phyloP scores from a whole-genome alignment of 1,140 invertebrate species.

The Diploscapter pachys region DNA sequence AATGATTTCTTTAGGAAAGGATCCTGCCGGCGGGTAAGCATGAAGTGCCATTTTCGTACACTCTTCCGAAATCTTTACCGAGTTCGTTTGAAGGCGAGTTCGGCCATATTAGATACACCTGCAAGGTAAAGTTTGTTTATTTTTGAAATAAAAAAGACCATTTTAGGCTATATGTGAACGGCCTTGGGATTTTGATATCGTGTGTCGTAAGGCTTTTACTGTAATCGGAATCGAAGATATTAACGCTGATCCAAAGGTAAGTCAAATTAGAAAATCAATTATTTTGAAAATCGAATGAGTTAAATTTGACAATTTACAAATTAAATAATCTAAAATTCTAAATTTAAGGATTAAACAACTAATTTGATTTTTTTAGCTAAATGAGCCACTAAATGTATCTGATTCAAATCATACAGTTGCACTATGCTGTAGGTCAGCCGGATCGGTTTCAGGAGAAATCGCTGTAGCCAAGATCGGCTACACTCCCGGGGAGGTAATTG shows the following conservation, averaged over 20 bases:
- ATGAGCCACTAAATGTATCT: constrained; percentile 41
- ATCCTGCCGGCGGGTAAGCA: constrained; percentile 50
- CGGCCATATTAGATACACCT: constrained; percentile 57
- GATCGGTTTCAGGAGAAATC: constrained; percentile 45
- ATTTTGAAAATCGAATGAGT: too few relatives aligned
- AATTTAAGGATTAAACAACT: too few relatives aligned
- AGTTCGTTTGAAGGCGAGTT: constrained; percentile 58
- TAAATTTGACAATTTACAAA: too few relatives aligned
- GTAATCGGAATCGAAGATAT: constrained; percentile 58
- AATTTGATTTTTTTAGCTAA: constrained; percentile 40
- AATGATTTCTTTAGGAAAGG: constrained; percentile 43
- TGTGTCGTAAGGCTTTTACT: constrained; percentile 48
- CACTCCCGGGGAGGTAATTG: constrained; percentile 53
- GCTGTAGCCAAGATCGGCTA: constrained; percentile 46
- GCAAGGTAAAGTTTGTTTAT: constrained; percentile 21
- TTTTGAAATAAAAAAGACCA: neutral
- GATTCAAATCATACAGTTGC: constrained; percentile 49
- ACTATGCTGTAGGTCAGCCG: constrained; percentile 52
- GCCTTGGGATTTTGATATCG: constrained; percentile 59
- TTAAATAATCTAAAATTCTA: too few relatives aligned
- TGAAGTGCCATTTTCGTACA: constrained; percentile 59
- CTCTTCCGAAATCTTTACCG: constrained; percentile 54
- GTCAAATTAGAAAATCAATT: constrained; percentile 1
- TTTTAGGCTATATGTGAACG: constrained; percentile 49
- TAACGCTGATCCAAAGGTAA: constrained; percentile 50